Base-by-base conservation (phyloP, 53 echinoderm and acorn worm species). In the Holothuria leucospilota region DNA sequence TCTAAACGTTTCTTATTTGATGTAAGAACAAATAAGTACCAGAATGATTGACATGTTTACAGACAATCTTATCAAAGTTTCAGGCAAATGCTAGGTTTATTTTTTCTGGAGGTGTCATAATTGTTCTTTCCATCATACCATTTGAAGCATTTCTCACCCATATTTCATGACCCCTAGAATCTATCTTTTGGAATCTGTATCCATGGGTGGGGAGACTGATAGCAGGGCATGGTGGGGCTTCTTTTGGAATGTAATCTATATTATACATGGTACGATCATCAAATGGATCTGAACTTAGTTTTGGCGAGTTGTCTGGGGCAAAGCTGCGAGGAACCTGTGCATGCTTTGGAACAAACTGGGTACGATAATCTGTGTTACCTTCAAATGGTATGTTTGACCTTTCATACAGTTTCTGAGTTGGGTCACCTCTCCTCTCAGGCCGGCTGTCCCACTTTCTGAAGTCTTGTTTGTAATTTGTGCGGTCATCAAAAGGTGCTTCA, bases 181-280 rank as follows among this genome's bases (percentile, higher is more conserved):
- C 95, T 1, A 85, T 25, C 77, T 85, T 86, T 4, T 34, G 61
- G 73, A 92, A 99, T 30, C 81, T 79, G 60, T 89, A 99, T 7
- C 99, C 99, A 67, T 84, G 88, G 27, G 27, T 84, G 14, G 63
- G 70, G 38, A 99, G 86, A 69, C 92, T 87, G 60, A 99, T 46
- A 2, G 99, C 99, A 16, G 99, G 99, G 78, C 99, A 99, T 2
- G 88, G 90, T 15, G 86, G 29, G 63, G 79, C 84, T 29, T 86
- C 95, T 83, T 95, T 99, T 30, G 99, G 95, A 13, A 92, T 94
- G 80, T 94, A 99, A 71, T 95, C 95, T 27, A 91, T 67, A 69
- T 99, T 99, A 67, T 99, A 99, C 94, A 94, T 94, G 27, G 99
- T 99, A 85, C 95, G 99, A 65, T 99, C 99, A 64, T 99, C 99